Evolutionary conservation across 2,888 invertebrate genomes (phyloP), one percentile per base, ranked within the genome.

Genomic region (Calliphora vomitoria): DNA sequence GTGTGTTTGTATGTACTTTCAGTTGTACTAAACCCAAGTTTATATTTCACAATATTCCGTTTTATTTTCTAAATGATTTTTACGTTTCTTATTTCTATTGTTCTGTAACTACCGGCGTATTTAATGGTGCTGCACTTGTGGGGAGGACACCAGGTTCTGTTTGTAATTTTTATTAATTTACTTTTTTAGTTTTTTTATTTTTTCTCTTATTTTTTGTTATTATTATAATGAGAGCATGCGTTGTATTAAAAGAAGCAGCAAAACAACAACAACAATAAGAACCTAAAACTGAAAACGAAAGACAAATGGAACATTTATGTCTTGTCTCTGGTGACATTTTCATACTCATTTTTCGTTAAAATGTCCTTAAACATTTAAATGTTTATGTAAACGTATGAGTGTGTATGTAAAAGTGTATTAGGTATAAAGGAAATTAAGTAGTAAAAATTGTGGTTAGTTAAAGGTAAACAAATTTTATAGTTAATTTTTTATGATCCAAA

Each of bases 161-260:
- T 82, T 66, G 68, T 82, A 74, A 79, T 83, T 85, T 74, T 83
- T 82, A 75, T 81, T 88, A 72, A 68, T 66, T 89, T 83, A 68
- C 58, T 87, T 83, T 87, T 68, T 79, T 13, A 13, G 13, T 4
- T 44, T 44, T 35, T 18, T n/a, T n/a, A n/a, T n/a, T n/a, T 78
- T 18, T 13, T 5, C 64, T 55, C 31, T 11, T 25, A 13, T 18
- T 80, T 89, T 89, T 88, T 90, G 86, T 87, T 85, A 87, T 89
- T 85, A 71, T 82, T 82, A 69, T 71, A 85, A 85, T 81, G 84
- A 86, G 85, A 88, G 89, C 88, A 89, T 91, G 88, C 88, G 86
- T 75, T 82, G 82, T 79, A 82, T 60, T 13, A 58, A 8, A 18
- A 41, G 8, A 20, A 64, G 15, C 10, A 38, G 2, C 35, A 5